These are phyloP conservation scores for Sphyrna mokarran DNA, from an alignment of 2,113 vertebrate species.

Conservation along the genomic window DNA sequence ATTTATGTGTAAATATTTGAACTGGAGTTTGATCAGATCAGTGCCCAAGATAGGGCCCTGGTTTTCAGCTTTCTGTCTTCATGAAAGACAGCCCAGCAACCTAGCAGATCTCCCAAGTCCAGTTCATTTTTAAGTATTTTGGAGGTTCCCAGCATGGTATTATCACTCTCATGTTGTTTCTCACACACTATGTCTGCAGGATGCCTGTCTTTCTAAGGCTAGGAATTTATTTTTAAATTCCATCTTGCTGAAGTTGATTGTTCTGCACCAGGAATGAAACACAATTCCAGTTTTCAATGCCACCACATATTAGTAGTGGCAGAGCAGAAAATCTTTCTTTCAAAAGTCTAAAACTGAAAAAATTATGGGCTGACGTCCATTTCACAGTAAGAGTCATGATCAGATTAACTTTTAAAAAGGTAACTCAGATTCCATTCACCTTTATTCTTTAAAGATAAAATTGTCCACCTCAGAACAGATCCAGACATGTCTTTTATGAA, in stretches of 20 bases:
- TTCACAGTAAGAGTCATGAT: not conserved
- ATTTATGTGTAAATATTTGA: not conserved
- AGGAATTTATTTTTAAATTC: not conserved
- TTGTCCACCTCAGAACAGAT: not conserved
- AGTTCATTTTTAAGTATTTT: not conserved
- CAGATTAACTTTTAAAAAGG: not conserved
- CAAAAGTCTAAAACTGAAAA: not conserved
- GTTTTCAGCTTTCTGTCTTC: not conserved
- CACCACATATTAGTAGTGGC: not conserved
- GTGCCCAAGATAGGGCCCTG: not conserved
- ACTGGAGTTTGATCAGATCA: not conserved
- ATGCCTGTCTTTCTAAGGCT: not conserved
- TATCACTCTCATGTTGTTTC: not conserved
- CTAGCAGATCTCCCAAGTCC: not conserved
- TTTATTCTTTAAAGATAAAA: not conserved
- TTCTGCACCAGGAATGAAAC: not conserved
- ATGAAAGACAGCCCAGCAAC: too few relatives aligned
- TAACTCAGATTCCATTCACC: not conserved
- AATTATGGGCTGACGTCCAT: not conserved
- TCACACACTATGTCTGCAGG: not conserved
- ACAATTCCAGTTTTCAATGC: not conserved
- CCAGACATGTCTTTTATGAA: not conserved
- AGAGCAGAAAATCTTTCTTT: not conserved
- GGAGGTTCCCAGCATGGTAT: not conserved
- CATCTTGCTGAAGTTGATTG: not conserved